Conservation (phyloP, 2,888 invertebrate species). For the Entomobrya proxima region DNA sequence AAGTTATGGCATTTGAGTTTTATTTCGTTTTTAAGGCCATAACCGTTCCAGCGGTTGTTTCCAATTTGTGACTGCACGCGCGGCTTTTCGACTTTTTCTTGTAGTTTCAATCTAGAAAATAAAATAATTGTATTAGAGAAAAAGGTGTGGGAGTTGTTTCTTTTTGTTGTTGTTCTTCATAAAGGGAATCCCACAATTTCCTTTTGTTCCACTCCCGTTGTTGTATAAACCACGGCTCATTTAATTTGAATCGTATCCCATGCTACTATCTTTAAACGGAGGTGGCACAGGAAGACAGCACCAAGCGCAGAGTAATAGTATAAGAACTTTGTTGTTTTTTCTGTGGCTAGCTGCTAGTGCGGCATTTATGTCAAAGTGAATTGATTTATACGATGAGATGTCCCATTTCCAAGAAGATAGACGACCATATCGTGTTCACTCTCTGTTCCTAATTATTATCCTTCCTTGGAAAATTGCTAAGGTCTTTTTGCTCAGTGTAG, state of each 20-base stretch:
- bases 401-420: conserved; percentile 62
- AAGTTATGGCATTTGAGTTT: conserved; percentile 40
- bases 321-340: neutral
- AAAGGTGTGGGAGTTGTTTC: too few species aligned
- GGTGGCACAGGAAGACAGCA: conserved; percentile 29
- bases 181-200: neutral
- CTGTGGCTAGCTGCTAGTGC: conserved; percentile 29
- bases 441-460: conserved; percentile 54
- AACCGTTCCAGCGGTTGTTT: too few species aligned
- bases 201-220: neutral
- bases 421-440: conserved; percentile 62
- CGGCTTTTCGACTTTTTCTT: too few species aligned
- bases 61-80: too few species aligned
- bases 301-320: neutral
- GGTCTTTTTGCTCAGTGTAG: too few species aligned
- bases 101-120: too few species aligned
- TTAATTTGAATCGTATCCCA: conserved; percentile 55
- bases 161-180: too few species aligned
- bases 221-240: conserved; percentile 51
- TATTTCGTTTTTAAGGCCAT: neutral
- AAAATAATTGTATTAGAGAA: too few species aligned
- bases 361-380: conserved; percentile 62
- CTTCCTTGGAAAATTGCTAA: conserved; percentile 37
- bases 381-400: conserved; percentile 64
- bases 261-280: too few species aligned